These are phyloP conservation scores for Regulus satrapa DNA, from an alignment of 2,113 vertebrate genomes.

Conservation along the genomic window DNA sequence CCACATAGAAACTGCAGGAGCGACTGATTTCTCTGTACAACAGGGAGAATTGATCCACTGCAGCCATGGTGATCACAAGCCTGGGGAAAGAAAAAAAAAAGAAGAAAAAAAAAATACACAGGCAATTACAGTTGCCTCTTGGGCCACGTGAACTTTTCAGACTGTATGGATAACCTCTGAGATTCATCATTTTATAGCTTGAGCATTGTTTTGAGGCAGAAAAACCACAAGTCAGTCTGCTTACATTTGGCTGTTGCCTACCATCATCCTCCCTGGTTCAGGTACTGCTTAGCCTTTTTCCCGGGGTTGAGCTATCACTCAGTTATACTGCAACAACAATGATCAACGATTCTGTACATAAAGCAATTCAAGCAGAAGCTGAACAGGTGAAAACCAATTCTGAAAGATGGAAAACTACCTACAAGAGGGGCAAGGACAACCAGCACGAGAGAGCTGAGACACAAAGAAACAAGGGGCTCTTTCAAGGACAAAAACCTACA, in stretches of 20 bases:
- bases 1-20: constrained; percentile 83
- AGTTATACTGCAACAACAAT: neutral
- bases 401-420: neutral
- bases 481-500: neutral
- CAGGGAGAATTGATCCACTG: constrained; percentile 90
- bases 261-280: neutral
- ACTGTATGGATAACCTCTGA: neutral
- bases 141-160: neutral
- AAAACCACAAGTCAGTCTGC: neutral
- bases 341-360: neutral
- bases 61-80: constrained; percentile 79
- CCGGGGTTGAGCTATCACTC: neutral
- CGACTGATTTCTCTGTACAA: constrained; percentile 86
- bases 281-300: neutral
- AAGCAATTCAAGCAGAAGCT: neutral
- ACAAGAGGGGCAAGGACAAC: neutral
- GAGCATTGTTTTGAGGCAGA: neutral
- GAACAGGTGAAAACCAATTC: neutral
- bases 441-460: neutral
- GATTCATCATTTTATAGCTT: neutral
- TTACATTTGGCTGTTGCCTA: neutral
- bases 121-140: neutral
- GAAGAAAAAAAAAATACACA: neutral
- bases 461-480: neutral
- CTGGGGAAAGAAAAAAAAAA: too few relatives aligned